phyloP scores from a whole-genome alignment of 2,797 vertebrate species.

The Simalia tracyae region DNA sequence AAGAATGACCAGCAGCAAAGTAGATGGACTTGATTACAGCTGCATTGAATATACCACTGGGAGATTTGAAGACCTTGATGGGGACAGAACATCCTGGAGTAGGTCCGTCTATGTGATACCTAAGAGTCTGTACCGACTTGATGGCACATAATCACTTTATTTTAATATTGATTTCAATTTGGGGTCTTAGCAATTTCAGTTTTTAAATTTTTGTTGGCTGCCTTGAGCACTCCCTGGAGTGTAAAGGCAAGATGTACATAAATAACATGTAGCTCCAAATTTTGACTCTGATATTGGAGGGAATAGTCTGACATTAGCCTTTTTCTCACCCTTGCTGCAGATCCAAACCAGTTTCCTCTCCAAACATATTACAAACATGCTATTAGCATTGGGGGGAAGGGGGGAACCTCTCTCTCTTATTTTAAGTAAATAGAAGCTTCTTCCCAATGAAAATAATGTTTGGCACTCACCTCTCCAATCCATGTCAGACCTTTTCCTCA shows the following conservation, averaged over 20 bases:
- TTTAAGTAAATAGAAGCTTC: background rate
- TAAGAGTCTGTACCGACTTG: background rate
- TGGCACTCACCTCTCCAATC: background rate
- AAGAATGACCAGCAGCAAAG: background rate
- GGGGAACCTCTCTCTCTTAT: background rate
- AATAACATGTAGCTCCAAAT: background rate
- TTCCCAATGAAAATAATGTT: background rate
- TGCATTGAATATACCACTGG: background rate
- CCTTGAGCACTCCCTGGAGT: background rate
- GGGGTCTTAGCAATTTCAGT: background rate
- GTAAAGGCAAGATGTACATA: background rate
- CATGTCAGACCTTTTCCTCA: background rate
- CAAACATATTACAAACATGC: background rate
- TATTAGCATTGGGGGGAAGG: background rate
- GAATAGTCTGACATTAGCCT: background rate
- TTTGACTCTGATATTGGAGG: too few relatives aligned
- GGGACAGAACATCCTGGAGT: background rate
- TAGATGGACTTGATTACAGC: background rate
- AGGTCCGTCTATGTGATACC: background rate
- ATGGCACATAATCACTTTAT: background rate
- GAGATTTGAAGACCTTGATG: background rate
- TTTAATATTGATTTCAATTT: background rate
- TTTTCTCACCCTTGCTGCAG: background rate
- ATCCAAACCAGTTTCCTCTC: background rate
- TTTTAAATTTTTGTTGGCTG: background rate